These are phyloP conservation scores for Hemicrepidius hirtus DNA, from an alignment of 2,888 invertebrate species.

Conservation along the genomic window DNA sequence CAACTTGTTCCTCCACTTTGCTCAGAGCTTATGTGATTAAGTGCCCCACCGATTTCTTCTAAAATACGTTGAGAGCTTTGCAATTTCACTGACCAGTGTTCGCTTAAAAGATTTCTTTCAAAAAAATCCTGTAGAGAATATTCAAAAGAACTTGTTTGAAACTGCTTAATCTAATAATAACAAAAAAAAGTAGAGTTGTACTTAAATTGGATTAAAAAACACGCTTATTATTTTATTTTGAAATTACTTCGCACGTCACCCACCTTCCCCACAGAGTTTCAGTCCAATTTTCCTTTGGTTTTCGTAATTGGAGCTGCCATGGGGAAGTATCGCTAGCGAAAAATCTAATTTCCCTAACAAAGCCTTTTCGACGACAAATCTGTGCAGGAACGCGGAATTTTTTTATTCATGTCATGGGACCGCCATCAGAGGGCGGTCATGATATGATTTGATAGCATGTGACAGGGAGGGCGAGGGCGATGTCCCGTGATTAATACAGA, in stretches of 20 bases:
- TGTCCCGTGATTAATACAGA: constrained; percentile 47
- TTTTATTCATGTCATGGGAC: constrained; percentile 38
- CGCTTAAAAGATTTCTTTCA: not conserved
- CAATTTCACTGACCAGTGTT: constrained; percentile 6
- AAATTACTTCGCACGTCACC: constrained; percentile 11
- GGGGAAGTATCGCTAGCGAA: constrained; percentile 3
- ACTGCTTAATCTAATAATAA: no score
- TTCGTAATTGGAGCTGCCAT: constrained; percentile 13
- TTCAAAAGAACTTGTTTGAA: no score
- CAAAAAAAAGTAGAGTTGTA: no score
- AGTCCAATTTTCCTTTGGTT: not conserved
- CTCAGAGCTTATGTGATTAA: constrained; percentile 5
- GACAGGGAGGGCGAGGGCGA: constrained; percentile 42
- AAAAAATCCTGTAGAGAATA: no score
- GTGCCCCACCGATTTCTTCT: not conserved
- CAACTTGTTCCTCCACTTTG: constrained; percentile 18
- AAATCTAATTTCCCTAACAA: constrained; percentile 45
- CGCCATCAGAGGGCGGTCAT: constrained; percentile 31
- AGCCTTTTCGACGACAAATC: constrained; percentile 22
- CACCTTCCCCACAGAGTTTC: not conserved
- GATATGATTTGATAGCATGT: constrained; percentile 39
- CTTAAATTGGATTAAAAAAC: no score
- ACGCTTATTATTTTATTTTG: not conserved
- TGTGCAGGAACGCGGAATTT: constrained; percentile 23
- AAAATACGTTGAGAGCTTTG: not conserved